phyloP scores from a whole-genome alignment of 92 coral and sea anemone species.

The Pocillopora meandrina region DNA sequence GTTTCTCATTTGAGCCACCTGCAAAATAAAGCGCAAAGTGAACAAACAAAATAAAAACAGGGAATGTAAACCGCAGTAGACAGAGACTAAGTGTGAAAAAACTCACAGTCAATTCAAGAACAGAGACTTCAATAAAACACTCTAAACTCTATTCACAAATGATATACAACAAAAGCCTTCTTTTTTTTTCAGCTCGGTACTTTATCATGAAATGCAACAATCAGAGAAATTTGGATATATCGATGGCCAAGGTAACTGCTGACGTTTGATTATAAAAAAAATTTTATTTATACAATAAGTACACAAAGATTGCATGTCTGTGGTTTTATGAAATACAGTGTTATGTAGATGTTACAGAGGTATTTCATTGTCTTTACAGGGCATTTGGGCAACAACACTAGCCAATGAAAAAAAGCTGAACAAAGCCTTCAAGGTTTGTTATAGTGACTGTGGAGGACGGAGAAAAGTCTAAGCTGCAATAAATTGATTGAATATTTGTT shows the following conservation, averaged over 20 bases:
- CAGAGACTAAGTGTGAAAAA: too few species aligned
- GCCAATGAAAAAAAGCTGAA: slow-evolving; percentile 98
- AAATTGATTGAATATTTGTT: too few species aligned
- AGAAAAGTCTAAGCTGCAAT: too few species aligned
- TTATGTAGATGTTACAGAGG: background rate
- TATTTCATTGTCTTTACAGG: slow-evolving; percentile 40
- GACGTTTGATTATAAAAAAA: too few species aligned
- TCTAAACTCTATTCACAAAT: too few species aligned
- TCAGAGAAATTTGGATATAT: slow-evolving; percentile 90
- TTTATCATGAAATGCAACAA: slow-evolving; percentile 99
- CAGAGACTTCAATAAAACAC: too few species aligned
- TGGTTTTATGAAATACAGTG: background rate
- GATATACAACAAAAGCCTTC: background rate
- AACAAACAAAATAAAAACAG: too few species aligned
- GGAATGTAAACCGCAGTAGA: too few species aligned
- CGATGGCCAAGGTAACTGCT: slow-evolving; percentile 82
- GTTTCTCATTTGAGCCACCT: too few species aligned
- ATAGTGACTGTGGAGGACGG: too few species aligned
- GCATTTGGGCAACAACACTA: slow-evolving; percentile 98
- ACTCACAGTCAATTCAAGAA: too few species aligned
- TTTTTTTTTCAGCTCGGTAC: slow-evolving; percentile 72
- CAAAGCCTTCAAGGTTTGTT: slow-evolving; percentile 83
- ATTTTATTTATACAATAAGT: background rate
- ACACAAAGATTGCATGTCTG: background rate
- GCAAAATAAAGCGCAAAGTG: too few species aligned